Conservation (phyloP, 2,888 invertebrate species). For the Branchinecta sandiegonensis region DNA sequence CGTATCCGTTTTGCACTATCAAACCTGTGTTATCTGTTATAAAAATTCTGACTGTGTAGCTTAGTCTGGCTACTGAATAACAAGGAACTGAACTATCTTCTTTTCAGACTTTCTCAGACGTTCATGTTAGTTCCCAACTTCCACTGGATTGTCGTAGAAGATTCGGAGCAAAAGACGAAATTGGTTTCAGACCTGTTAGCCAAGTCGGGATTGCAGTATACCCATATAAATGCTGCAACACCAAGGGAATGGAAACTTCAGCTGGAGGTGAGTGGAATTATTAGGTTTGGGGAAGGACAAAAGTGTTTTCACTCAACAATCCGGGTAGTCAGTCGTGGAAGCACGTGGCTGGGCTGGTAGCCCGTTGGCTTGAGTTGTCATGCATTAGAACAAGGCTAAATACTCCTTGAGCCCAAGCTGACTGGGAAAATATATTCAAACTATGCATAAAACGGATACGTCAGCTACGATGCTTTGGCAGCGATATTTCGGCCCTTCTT, state of each 20-base stretch:
- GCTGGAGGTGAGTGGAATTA: conserved; percentile 36
- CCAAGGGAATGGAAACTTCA: conserved; percentile 53
- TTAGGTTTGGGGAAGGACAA: too few relatives aligned
- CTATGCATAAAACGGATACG: too few relatives aligned
- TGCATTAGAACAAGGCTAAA: too few relatives aligned
- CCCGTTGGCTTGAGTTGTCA: too few relatives aligned
- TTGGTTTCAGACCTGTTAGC: conserved; percentile 57
- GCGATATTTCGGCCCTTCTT: too few relatives aligned
- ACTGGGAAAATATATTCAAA: too few relatives aligned
- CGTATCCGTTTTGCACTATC: too few relatives aligned
- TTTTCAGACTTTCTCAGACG: conserved; percentile 63
- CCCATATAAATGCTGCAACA: conserved; percentile 51
- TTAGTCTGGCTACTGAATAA: conserved; percentile 22
- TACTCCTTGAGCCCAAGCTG: too few relatives aligned
- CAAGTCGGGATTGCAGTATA: conserved; percentile 49
- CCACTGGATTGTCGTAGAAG: conserved; percentile 88
- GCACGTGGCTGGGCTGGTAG: too few relatives aligned
- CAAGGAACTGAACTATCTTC: not conserved
- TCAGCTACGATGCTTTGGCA: too few relatives aligned
- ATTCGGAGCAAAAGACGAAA: conserved; percentile 50
- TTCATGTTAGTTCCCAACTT: conserved; percentile 71
- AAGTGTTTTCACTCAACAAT: too few relatives aligned
- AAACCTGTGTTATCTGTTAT: not conserved
- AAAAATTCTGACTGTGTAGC: not conserved
- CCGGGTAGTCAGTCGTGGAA: too few relatives aligned